Evolutionary conservation across 2,888 invertebrate species (phyloP).

Genomic region (Argynnis bischoffii): DNA sequence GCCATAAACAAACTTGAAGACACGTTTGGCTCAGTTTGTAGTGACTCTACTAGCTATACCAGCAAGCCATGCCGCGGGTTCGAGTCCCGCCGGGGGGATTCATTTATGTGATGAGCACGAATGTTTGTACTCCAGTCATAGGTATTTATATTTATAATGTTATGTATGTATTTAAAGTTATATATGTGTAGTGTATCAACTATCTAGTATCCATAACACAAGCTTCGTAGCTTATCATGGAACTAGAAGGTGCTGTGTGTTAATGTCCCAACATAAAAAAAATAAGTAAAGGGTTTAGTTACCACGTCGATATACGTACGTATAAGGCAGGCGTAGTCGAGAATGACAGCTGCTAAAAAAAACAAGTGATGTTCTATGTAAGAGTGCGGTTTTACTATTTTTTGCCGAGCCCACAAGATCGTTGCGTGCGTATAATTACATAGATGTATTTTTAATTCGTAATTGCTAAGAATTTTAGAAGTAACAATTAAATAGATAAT

Average conservation of each 20-base stretch:
- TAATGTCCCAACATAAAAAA: neutral
- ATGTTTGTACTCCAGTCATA: no score
- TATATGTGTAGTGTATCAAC: no score
- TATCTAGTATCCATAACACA: no score
- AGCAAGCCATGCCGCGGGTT: no score
- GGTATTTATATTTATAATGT: no score
- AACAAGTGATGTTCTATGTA: slow-evolving; percentile 8
- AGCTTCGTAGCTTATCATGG: no score
- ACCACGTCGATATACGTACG: neutral
- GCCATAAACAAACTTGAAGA: no score
- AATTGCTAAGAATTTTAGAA: slow-evolving; percentile 45
- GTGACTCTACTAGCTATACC: no score
- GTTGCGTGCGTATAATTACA: slow-evolving; percentile 44
- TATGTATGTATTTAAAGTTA: no score
- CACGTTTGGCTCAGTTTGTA: no score
- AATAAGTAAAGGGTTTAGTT: neutral
- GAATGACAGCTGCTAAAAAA: slow-evolving; percentile 15
- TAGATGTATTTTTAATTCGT: slow-evolving; percentile 41
- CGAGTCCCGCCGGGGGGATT: no score
- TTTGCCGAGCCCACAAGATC: slow-evolving; percentile 18
- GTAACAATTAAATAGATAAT: slow-evolving; percentile 57
- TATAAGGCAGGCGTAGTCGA: neutral
- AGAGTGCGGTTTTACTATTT: slow-evolving; percentile 12
- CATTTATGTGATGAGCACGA: no score
- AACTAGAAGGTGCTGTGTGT: neutral